Evolutionary conservation across 2,113 vertebrate species (phyloP).

Genomic region (Oncorhynchus gorbuscha): DNA sequence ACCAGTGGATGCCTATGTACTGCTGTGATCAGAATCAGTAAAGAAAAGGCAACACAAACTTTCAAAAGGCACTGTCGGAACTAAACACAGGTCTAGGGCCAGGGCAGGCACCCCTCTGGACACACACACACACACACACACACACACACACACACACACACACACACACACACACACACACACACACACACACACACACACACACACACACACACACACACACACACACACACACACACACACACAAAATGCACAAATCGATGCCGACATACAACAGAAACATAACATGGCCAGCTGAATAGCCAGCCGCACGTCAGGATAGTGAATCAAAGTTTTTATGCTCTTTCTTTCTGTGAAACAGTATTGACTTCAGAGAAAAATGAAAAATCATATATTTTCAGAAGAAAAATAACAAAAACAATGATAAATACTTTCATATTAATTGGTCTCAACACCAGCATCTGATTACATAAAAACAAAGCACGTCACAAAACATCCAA

Average conservation of each 20-base stretch:
- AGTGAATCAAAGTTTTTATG: conserved; percentile 18
- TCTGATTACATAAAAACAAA: conserved; percentile 91
- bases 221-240: not conserved
- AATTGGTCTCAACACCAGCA: conserved; percentile 99
- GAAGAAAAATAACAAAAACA: conserved; percentile 33
- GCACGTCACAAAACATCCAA: conserved; percentile 69
- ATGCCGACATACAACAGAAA: conserved; percentile 7
- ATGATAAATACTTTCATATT: conserved; percentile 83
- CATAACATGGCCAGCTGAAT: conserved; percentile 14
- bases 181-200: not conserved
- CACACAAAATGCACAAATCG: not conserved
- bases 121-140: not conserved
- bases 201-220: conserved; percentile 1
- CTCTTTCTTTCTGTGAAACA: conserved; percentile 42
- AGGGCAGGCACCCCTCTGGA: conserved; percentile 65
- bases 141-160: not conserved
- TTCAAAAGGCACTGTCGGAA: conserved; percentile 97
- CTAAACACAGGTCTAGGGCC: conserved; percentile 83
- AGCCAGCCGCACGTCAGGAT: conserved; percentile 19
- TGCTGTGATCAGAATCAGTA: conserved; percentile 25
- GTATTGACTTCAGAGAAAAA: conserved; percentile 35
- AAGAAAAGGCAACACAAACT: conserved; percentile 68
- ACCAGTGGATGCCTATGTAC: not conserved
- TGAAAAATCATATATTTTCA: conserved; percentile 19
- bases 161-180: not conserved